Evolutionary conservation across 2,797 vertebrate genomes (phyloP).

Genomic region (Amblyopsis hoosieri): DNA sequence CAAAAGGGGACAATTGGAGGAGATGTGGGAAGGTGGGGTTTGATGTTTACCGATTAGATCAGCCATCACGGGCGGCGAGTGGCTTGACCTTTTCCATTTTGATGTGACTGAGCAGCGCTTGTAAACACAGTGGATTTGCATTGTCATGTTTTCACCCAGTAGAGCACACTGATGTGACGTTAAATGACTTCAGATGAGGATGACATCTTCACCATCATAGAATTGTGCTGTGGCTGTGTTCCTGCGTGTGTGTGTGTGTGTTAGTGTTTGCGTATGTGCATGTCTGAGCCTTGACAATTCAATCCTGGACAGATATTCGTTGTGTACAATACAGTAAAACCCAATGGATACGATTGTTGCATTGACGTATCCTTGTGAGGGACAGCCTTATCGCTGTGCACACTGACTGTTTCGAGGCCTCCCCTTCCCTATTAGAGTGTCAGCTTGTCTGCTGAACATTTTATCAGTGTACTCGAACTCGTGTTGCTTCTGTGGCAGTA

Average conservation of each 20-base stretch:
- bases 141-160: slow-evolving; percentile 53
- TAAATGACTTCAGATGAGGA: slow-evolving; percentile 46
- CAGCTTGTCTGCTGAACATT: no score
- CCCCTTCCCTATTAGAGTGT: no score
- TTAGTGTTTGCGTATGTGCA: slow-evolving; percentile 5
- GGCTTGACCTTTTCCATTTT: slow-evolving; percentile 71
- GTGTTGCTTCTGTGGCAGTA: no score
- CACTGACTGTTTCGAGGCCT: no score
- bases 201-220: slow-evolving; percentile 31
- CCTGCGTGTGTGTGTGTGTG: not conserved
- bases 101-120: slow-evolving; percentile 58
- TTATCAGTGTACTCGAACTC: no score
- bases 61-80: slow-evolving; percentile 30
- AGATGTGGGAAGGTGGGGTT: slow-evolving; percentile 30
- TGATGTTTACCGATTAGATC: slow-evolving; percentile 69
- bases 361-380: no score
- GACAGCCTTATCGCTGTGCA: no score
- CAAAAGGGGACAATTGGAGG: slow-evolving; percentile 28
- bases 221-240: slow-evolving; percentile 34
- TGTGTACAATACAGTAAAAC: no score
- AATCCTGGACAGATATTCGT: no score
- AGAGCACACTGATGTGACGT: slow-evolving; percentile 40
- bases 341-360: no score
- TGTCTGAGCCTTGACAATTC: no score
- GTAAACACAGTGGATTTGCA: slow-evolving; percentile 66